Conservation (phyloP, 2,113 vertebrate genomes). For the Rhabdomys dilectus region DNA sequence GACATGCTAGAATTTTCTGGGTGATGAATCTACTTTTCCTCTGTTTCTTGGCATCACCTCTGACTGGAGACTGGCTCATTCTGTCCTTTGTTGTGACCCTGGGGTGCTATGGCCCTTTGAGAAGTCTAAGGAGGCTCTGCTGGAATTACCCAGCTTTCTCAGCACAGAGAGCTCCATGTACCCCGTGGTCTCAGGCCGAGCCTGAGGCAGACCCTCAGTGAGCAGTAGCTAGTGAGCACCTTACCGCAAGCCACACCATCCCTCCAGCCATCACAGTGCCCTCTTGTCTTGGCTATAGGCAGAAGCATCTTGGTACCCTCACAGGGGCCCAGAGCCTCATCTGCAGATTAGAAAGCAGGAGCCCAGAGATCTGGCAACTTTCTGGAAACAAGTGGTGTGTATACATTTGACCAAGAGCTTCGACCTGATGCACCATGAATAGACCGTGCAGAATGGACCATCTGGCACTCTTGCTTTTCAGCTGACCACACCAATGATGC, state of each 20-base stretch:
- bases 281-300: too few species aligned
- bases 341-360: background rate
- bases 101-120: background rate
- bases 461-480: background rate
- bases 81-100: background rate
- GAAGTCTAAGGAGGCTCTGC: background rate
- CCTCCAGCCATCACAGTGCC: too few species aligned
- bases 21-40: background rate
- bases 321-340: rapidly evolving
- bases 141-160: background rate
- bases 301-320: too few species aligned
- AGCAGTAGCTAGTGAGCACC: background rate
- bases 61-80: background rate
- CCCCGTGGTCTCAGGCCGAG: background rate
- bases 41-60: background rate
- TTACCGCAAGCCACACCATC: too few species aligned
- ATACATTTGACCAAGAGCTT: background rate
- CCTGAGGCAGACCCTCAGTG: rapidly evolving
- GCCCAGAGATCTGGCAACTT: background rate
- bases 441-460: rapidly evolving
- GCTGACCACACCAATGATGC: too few species aligned
- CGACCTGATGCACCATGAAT: rapidly evolving
- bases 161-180: background rate
- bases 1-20: background rate
- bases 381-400: background rate